Conservation (phyloP, 2,113 vertebrate species). For the Saguinus imperator region DNA sequence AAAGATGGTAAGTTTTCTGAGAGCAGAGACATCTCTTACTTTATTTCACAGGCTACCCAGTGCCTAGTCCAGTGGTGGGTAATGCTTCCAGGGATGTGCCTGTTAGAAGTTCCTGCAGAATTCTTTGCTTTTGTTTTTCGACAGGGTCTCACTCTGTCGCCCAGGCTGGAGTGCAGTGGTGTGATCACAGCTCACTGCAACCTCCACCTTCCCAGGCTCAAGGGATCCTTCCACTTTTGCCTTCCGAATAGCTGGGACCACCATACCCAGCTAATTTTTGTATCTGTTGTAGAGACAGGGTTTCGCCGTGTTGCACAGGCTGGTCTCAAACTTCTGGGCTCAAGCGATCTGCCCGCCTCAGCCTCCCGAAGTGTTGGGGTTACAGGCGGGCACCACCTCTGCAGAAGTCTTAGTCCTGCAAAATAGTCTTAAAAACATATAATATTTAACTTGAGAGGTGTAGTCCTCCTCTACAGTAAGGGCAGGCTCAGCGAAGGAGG, state of each 20-base stretch:
- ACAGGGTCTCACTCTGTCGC: too few relatives aligned
- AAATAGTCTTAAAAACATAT: neutral
- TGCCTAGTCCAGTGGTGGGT: neutral
- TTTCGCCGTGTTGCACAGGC: too few relatives aligned
- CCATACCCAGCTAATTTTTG: too few relatives aligned
- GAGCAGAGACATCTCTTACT: neutral
- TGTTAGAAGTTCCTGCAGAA: neutral
- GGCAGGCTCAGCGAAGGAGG: neutral
- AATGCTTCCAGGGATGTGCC: neutral
- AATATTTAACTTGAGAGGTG: conserved; percentile 44
- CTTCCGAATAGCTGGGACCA: too few relatives aligned
- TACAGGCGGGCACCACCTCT: neutral
- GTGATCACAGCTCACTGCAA: too few relatives aligned
- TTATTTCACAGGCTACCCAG: neutral
- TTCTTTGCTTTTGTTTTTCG: neutral
- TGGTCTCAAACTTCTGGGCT: too few relatives aligned
- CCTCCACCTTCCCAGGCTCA: too few relatives aligned
- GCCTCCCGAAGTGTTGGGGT: too few relatives aligned
- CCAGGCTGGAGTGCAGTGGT: too few relatives aligned
- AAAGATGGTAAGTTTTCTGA: neutral
- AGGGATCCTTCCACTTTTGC: too few relatives aligned
- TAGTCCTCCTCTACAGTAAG: neutral
- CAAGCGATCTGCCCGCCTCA: too few relatives aligned
- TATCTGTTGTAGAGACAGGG: too few relatives aligned
- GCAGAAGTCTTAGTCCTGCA: neutral